These are phyloP conservation scores for Zosterops japonicus DNA, from an alignment of 2,113 vertebrate genomes.

Conservation along the genomic window DNA sequence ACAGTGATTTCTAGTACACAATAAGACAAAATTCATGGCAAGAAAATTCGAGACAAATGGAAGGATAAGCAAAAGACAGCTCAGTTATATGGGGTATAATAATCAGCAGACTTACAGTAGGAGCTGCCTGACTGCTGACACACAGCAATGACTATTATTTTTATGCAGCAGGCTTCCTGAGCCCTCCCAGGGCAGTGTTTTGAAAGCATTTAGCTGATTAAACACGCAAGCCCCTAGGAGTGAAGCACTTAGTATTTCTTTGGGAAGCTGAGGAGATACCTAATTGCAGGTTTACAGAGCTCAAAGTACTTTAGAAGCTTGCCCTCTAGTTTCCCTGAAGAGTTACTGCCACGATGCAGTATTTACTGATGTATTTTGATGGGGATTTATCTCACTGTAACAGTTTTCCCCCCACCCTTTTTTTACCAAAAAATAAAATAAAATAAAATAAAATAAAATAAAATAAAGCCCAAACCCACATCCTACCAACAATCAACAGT, in stretches of 20 bases:
- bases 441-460: too few relatives aligned
- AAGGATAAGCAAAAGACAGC: background rate
- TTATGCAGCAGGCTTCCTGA: background rate
- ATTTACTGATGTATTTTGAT: rapidly evolving
- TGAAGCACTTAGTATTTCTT: background rate
- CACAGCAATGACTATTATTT: background rate
- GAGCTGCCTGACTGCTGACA: background rate
- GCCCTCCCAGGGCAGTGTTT: background rate
- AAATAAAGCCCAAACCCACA: background rate
- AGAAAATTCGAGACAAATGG: background rate
- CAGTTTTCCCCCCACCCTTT: background rate
- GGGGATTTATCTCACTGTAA: background rate
- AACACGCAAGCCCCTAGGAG: background rate
- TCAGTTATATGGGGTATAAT: background rate
- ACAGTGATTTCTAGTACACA: background rate
- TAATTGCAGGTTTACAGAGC: background rate
- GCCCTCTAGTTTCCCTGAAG: constrained; percentile 39
- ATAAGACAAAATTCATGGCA: background rate
- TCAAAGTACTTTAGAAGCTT: constrained; percentile 43
- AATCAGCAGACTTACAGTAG: background rate
- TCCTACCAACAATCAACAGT: background rate
- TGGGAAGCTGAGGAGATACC: background rate
- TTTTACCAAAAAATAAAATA: background rate
- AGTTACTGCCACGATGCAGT: background rate
- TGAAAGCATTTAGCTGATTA: constrained; percentile 2